Evolutionary conservation across 2,113 vertebrate genomes (phyloP).

Genomic region (Barbus barbus): DNA sequence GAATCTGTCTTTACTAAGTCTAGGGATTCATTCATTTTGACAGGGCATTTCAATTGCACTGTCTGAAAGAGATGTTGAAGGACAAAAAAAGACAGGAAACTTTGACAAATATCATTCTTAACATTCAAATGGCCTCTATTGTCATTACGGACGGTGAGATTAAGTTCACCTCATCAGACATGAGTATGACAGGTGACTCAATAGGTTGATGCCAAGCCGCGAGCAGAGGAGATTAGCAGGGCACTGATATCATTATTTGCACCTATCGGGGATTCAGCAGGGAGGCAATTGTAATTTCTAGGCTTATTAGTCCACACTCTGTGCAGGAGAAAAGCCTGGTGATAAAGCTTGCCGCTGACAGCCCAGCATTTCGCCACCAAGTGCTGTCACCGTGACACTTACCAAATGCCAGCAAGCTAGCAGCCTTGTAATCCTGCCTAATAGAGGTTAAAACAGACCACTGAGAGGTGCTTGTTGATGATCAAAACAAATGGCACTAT

Average conservation of each 20-base stretch:
- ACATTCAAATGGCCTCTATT: constrained; percentile 98
- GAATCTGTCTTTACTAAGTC: constrained; percentile 64
- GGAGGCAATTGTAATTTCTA: constrained; percentile 99
- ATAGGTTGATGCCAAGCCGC: constrained; percentile 96
- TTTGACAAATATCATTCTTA: constrained; percentile 97
- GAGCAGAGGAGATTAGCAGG: constrained; percentile 98
- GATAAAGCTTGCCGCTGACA: constrained; percentile 95
- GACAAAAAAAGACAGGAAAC: constrained; percentile 71
- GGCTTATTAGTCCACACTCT: constrained; percentile 99
- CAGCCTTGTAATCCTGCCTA: constrained; percentile 90
- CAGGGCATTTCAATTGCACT: constrained; percentile 73
- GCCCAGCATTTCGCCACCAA: constrained; percentile 93
- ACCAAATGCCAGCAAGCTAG: constrained; percentile 92
- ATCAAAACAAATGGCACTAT: constrained; percentile 89
- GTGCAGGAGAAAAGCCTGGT: constrained; percentile 86
- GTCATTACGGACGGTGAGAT: constrained; percentile 97
- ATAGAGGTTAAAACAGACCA: constrained; percentile 93
- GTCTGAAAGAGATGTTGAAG: constrained; percentile 70
- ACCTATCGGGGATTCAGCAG: constrained; percentile 99
- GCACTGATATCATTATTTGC: constrained; percentile 99
- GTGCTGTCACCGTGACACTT: constrained; percentile 97
- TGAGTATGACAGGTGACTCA: constrained; percentile 99
- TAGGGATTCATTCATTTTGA: constrained; percentile 66
- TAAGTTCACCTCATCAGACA: constrained; percentile 99
- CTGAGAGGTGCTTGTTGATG: constrained; percentile 85